A percentile compares a stretch with the other conserved stretches of the same genome.
Evolutionary conservation across 2,797 vertebrate species (phyloP).

Genomic region (Lates japonicus): DNA sequence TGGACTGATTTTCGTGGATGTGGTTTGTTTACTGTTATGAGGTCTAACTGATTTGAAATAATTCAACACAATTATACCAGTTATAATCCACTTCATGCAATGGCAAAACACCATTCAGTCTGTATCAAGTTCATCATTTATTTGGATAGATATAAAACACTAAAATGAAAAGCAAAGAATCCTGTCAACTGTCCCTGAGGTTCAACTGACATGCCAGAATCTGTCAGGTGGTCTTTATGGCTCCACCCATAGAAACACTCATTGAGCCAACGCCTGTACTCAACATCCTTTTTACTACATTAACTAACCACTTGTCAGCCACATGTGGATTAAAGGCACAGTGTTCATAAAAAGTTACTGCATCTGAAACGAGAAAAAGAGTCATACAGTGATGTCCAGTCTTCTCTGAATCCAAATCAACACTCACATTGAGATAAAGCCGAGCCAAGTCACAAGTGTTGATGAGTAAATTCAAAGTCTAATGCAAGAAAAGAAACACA

Average conservation of each 20-base stretch:
- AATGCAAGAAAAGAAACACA: not conserved
- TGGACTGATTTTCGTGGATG: too few relatives aligned
- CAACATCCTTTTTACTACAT: conserved; percentile 36
- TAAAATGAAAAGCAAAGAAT: not conserved
- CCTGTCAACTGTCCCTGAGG: not conserved
- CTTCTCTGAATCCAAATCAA: not conserved
- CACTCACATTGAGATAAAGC: not conserved
- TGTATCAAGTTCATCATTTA: not conserved
- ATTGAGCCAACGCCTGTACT: conserved; percentile 47
- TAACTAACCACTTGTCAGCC: not conserved
- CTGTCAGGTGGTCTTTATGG: not conserved
- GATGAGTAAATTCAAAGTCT: not conserved
- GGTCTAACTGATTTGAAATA: not conserved
- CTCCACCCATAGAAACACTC: conserved; percentile 43
- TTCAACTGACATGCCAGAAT: not conserved
- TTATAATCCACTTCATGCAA: not conserved
- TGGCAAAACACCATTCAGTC: not conserved
- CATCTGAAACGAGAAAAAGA: not conserved
- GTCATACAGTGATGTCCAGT: not conserved
- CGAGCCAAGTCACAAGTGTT: not conserved
- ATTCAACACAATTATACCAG: not conserved
- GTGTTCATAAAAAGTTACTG: too few relatives aligned
- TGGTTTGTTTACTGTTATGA: not conserved
- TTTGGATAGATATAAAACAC: not conserved
- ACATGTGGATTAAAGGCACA: not conserved